A percentile compares a stretch with the other conserved stretches of the same genome.
Evolutionary conservation across 2,113 vertebrate species (phyloP).

Genomic region (Fregetta grallaria): DNA sequence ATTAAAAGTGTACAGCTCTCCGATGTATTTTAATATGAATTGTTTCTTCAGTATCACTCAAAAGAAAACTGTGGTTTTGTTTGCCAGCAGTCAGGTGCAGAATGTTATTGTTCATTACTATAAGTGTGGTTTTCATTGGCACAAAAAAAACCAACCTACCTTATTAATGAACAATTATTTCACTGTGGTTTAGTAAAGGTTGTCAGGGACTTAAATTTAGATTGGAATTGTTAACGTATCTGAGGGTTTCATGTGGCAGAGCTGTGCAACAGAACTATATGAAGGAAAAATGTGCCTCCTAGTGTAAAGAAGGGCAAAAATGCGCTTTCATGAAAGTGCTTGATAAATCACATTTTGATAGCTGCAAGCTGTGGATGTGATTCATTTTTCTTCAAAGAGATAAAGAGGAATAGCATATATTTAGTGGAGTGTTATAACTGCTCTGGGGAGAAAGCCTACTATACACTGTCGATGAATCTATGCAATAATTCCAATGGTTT

Average conservation of each 20-base stretch:
- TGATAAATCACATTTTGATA: slow-evolving; percentile 48
- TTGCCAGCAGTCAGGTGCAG: not conserved
- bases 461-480: slow-evolving; percentile 4
- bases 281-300: slow-evolving; percentile 72
- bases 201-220: not conserved
- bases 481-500: slow-evolving; percentile 18
- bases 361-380: slow-evolving; percentile 51
- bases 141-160: not conserved
- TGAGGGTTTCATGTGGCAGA: not conserved
- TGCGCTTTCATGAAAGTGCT: slow-evolving; percentile 6
- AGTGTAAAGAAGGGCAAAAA: slow-evolving; percentile 64
- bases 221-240: not conserved
- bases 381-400: slow-evolving; percentile 61
- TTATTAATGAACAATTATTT: not conserved
- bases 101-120: not conserved
- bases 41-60: not conserved
- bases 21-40: not conserved
- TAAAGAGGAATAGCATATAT: slow-evolving; percentile 49
- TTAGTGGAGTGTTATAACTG: slow-evolving; percentile 32
- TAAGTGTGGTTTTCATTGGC: not conserved
- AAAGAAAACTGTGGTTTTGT: not conserved
- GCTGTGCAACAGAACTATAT: not conserved
- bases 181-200: not conserved
- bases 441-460: slow-evolving; percentile 7
- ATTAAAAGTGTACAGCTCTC: not conserved